Conservation (phyloP, 2,113 vertebrate genomes). For the Ibidorhyncha struthersii region DNA sequence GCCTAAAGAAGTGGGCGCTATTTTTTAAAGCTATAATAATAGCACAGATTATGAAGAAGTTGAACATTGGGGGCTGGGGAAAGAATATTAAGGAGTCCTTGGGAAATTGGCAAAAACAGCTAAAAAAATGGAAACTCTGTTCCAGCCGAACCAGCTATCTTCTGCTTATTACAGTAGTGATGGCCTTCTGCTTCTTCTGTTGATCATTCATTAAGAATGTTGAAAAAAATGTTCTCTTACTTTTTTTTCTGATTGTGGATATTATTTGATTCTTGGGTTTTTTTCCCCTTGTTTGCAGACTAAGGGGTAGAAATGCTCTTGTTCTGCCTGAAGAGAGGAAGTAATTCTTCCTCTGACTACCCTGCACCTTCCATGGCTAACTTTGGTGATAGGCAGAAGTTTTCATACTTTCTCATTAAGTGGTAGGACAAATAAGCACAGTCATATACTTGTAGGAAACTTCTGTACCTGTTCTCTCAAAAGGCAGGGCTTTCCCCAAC, state of each 20-base stretch:
- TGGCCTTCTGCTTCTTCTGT: background rate
- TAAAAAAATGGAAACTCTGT: background rate
- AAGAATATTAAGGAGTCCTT: background rate
- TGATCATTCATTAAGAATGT: background rate
- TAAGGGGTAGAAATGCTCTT: background rate
- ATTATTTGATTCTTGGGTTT: background rate
- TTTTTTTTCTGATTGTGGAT: background rate
- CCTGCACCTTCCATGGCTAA: background rate
- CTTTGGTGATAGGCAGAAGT: background rate
- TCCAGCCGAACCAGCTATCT: background rate
- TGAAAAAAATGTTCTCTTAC: background rate
- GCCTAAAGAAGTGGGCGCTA: background rate
- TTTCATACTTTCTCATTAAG: background rate
- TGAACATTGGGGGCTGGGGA: background rate
- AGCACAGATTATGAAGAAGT: background rate
- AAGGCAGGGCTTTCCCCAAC: background rate
- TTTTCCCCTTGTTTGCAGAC: background rate
- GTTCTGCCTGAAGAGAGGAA: background rate
- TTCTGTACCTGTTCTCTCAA: background rate
- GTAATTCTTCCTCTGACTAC: background rate
- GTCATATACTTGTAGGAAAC: background rate
- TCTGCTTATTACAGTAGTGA: accelerated
- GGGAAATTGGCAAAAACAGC: background rate
- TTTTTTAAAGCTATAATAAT: background rate
- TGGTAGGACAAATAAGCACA: background rate